Conservation (phyloP, 2,888 invertebrate genomes). For the Ophion ventricosus region DNA sequence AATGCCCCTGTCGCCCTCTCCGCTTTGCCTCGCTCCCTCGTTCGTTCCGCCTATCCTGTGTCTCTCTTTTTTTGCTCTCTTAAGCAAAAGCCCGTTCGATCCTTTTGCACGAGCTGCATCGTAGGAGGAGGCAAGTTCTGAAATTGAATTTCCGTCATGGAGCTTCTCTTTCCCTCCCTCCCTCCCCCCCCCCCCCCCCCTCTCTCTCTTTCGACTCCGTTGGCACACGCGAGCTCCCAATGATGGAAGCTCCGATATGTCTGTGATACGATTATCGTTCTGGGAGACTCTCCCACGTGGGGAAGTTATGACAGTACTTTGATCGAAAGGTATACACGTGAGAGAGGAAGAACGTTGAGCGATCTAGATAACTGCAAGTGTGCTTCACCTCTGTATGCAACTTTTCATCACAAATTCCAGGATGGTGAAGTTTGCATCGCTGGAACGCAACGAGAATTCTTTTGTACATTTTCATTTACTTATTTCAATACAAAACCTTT, state of each 20-base stretch:
- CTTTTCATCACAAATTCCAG: constrained; percentile 26
- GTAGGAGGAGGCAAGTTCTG: constrained; percentile 52
- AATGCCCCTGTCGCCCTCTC: constrained; percentile 13
- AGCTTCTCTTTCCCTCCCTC: not conserved
- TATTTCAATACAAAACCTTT: not conserved
- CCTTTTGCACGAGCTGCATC: constrained; percentile 38
- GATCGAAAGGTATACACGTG: constrained; percentile 41
- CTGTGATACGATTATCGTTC: constrained; percentile 64
- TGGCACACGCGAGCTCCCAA: constrained; percentile 51
- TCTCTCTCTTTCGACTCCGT: constrained; percentile 18
- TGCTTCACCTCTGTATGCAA: not conserved
- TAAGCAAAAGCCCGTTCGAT: constrained; percentile 57
- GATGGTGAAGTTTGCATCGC: not conserved
- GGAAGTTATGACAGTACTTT: constrained; percentile 40
- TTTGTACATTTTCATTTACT: not conserved
- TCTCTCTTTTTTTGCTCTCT: constrained; percentile 9
- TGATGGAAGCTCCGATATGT: constrained; percentile 63
- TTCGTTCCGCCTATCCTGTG: constrained; percentile 7
- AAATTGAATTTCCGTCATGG: constrained; percentile 63
- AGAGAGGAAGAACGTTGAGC: not conserved
- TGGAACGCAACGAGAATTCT: not conserved
- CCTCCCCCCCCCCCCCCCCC: constrained; percentile 1
- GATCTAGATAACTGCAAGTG: constrained; percentile 30
- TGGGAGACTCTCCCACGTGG: constrained; percentile 26
- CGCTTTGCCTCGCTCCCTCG: constrained; percentile 41